phyloP scores from a whole-genome alignment of 1,140 invertebrate genomes.

The Frieseomelitta varia region DNA sequence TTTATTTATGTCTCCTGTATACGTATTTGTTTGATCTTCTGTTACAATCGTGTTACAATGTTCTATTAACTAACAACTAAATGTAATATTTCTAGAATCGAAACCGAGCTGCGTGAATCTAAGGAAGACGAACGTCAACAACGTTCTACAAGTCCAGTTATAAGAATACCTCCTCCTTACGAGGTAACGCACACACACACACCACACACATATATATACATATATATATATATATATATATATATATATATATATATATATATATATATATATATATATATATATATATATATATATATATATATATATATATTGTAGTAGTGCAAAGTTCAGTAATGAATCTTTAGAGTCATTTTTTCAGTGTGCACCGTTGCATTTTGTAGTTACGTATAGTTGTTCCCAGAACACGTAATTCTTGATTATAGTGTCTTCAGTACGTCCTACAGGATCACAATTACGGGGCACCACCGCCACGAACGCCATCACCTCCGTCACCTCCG shows the following conservation, averaged over 20 bases:
- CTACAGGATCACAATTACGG: constrained; percentile 92
- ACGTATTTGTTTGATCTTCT: background rate
- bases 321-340: background rate
- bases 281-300: too few relatives aligned
- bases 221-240: too few relatives aligned
- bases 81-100: constrained; percentile 62
- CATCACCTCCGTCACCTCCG: constrained; percentile 82
- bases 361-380: constrained; percentile 12
- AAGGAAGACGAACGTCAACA: constrained; percentile 72
- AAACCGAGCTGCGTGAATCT: constrained; percentile 61
- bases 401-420: constrained; percentile 74
- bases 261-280: too few relatives aligned
- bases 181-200: too few relatives aligned
- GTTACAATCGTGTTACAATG: background rate
- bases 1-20: background rate
- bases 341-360: constrained; percentile 6
- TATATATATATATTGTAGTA: background rate
- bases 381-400: constrained; percentile 72
- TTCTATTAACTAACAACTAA: background rate
- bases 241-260: background rate
- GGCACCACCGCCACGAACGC: constrained; percentile 86
- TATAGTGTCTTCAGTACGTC: constrained; percentile 85
- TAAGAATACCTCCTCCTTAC: constrained; percentile 76
- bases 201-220: background rate
- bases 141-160: constrained; percentile 67